These are phyloP conservation scores for Nebria brevicollis DNA, from an alignment of 2,888 invertebrate genomes.

Conservation along the genomic window DNA sequence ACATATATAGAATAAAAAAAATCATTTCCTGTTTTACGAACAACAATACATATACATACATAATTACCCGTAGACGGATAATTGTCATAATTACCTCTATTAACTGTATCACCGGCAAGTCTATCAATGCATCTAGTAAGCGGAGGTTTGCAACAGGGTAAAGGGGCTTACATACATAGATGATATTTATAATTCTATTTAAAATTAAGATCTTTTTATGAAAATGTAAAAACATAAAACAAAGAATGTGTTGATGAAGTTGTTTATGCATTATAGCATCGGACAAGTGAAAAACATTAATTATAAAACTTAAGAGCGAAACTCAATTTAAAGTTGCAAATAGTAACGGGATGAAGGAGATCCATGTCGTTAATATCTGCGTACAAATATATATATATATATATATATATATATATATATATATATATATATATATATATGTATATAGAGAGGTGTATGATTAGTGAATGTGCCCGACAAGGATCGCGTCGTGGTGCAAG, in stretches of 20 bases:
- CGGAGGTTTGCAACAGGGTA: too few relatives aligned
- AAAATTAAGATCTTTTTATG: too few relatives aligned
- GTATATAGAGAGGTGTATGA: background rate
- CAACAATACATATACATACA: slow-evolving; percentile 58
- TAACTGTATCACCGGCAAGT: slow-evolving; percentile 55
- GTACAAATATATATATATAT: background rate
- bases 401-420: background rate
- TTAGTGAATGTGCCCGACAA: background rate
- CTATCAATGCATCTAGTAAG: background rate
- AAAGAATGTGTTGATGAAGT: slow-evolving; percentile 13
- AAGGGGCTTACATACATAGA: too few relatives aligned
- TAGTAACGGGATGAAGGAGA: slow-evolving; percentile 21
- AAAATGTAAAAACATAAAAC: background rate
- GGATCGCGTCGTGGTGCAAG: slow-evolving; percentile 33
- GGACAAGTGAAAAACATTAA: slow-evolving; percentile 51
- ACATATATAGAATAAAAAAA: slow-evolving; percentile 53
- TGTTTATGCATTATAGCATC: slow-evolving; percentile 13
- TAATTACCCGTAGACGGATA: slow-evolving; percentile 64
- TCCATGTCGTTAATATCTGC: background rate
- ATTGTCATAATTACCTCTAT: slow-evolving; percentile 64
- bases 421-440: background rate
- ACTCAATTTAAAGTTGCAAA: slow-evolving; percentile 55
- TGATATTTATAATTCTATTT: too few relatives aligned
- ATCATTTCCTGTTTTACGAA: slow-evolving; percentile 62
- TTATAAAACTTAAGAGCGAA: slow-evolving; percentile 54